Base-by-base conservation (phyloP, 2,888 invertebrate species). In the Agrochola lychnidis region DNA sequence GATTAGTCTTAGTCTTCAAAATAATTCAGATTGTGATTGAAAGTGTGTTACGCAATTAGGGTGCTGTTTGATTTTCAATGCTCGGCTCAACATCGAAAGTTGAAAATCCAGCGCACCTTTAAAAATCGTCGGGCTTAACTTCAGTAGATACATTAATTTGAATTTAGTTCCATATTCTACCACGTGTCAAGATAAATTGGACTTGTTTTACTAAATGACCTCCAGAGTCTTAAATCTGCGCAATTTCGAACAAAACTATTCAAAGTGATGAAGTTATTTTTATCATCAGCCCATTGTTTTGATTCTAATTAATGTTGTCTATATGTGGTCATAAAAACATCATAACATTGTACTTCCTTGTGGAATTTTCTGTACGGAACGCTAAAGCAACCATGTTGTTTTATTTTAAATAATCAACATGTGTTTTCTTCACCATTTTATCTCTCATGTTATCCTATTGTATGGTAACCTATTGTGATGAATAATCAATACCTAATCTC, bases 341-440 rank as follows among this genome's bases (percentile, higher is more conserved):
- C 45, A 59, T 45, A 69, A 61, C 30, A 56, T 57, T 53, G 30
- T 70, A 57, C 69, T 71, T 71, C 70, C 78, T 81, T 53, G 68
- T 78, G 82, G 83, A 81, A 85, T 77, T 64, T 82, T 83, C 67
- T 73, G n/a, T 53, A 30, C 66, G 81, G 77, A 84, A 82, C 62
- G 22, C 61, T 61, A 40, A 69, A 69, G 59, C 64, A 57, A 62
- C 53, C 56, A 70, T 67, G 36, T 71, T 75, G 59, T 67, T 81
- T 72, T 63, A 63, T 76, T 57, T 63, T 62, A 68, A 75, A 72
- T 61, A 73, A 73, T 79, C 48, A 69, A 30, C 40, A 62, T n/a
- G 16, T 57, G 61, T 67, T 78, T 70, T 78, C 66, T 66, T 66
- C 12, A 59, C 25, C 57, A 19, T 9, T 45, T 53, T 64, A 79